These are phyloP conservation scores for Leptinotarsa defecta DNA, from an alignment of 1,140 invertebrate species.

Conservation along the genomic window DNA sequence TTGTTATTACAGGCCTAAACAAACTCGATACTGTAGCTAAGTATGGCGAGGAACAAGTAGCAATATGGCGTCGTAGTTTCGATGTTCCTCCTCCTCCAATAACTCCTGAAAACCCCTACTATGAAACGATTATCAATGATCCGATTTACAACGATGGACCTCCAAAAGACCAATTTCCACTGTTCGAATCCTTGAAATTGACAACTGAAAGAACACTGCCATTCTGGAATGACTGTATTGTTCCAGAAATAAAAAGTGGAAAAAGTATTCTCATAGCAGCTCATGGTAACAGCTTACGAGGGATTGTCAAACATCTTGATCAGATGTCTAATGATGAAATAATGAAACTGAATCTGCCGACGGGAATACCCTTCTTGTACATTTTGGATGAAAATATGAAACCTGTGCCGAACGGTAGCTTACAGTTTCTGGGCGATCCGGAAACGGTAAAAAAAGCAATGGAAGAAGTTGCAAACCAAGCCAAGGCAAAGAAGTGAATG, in stretches of 20 bases:
- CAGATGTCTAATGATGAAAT: slow-evolving; percentile 67
- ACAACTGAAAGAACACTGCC: slow-evolving; percentile 66
- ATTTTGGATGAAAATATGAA: slow-evolving; percentile 65
- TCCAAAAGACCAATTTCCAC: slow-evolving; percentile 62
- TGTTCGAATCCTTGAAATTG: slow-evolving; percentile 70
- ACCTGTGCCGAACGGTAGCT: slow-evolving; percentile 62
- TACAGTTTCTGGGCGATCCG: slow-evolving; percentile 68
- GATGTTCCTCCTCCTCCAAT: slow-evolving; percentile 69
- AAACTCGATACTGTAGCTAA: slow-evolving; percentile 72
- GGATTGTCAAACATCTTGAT: slow-evolving; percentile 73
- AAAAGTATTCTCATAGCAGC: slow-evolving; percentile 66
- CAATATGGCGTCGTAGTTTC: slow-evolving; percentile 72
- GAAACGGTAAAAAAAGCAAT: slow-evolving; percentile 69
- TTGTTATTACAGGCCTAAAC: slow-evolving; percentile 60
- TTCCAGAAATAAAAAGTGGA: slow-evolving; percentile 62
- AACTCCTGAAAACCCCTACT: slow-evolving; percentile 61
- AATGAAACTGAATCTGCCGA: slow-evolving; percentile 72
- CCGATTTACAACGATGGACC: slow-evolving; percentile 58
- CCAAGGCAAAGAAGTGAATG: slow-evolving; percentile 45
- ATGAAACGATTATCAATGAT: slow-evolving; percentile 61
- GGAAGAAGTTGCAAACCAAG: slow-evolving; percentile 53
- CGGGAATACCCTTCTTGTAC: slow-evolving; percentile 74
- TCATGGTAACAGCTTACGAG: slow-evolving; percentile 73
- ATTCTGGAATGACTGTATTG: slow-evolving; percentile 70
- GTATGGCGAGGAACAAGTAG: slow-evolving; percentile 69